Evolutionary conservation across 2,888 invertebrate species (phyloP).

Genomic region (Lasius fuliginosus): DNA sequence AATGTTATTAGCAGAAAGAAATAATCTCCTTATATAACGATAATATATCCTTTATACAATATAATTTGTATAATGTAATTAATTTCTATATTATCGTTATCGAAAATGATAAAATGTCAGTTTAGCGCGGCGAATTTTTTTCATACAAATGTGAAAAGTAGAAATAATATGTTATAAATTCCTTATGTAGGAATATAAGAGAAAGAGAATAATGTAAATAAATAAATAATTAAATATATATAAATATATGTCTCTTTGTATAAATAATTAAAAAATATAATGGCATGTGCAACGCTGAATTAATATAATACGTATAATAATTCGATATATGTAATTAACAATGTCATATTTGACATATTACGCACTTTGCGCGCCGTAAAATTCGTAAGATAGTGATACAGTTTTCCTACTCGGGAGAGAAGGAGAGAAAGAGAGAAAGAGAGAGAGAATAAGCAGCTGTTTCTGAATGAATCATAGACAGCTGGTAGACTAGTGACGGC

Average conservation of each 20-base stretch:
- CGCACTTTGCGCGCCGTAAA: no score
- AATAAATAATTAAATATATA: background rate
- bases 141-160: constrained; percentile 1
- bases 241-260: background rate
- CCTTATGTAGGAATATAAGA: background rate
- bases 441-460: no score
- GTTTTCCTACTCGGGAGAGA: no score
- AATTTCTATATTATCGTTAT: constrained; percentile 3
- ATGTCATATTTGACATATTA: no score
- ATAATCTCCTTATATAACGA: constrained; percentile 12
- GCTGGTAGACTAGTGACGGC: no score
- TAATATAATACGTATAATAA: no score
- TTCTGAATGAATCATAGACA: no score
- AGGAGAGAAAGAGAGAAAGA: no score
- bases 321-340: no score
- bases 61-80: constrained; percentile 22
- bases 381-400: no score
- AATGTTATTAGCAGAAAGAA: constrained; percentile 10
- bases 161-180: constrained; percentile 30
- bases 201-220: background rate
- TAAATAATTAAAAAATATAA: no score
- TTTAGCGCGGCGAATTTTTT: constrained; percentile 18
- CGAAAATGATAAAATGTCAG: background rate
- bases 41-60: constrained; percentile 32
- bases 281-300: no score